A percentile compares a stretch with the other conserved stretches of the same genome.
These are phyloP conservation scores for Cynodonichthys magdalenae DNA, from an alignment of 2,797 vertebrate genomes.

Conservation along the genomic window DNA sequence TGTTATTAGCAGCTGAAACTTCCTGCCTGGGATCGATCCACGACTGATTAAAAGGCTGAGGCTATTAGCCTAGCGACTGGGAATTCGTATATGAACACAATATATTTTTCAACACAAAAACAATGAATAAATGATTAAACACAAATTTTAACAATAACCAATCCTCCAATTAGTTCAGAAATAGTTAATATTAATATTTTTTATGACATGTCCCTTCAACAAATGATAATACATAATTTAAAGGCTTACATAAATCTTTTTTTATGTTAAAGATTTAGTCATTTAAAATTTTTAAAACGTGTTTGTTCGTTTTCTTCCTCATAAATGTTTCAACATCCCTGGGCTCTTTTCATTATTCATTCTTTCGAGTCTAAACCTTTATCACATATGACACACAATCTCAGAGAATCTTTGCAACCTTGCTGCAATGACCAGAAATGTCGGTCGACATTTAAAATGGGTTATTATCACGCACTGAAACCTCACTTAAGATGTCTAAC, in stretches of 20 bases:
- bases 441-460: background rate
- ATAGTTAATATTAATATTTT: too few species aligned
- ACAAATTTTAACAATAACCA: background rate
- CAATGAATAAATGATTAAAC: background rate
- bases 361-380: slow-evolving; percentile 3
- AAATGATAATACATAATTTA: too few species aligned
- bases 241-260: too few species aligned
- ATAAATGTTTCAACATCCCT: background rate
- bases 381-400: background rate
- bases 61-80: too few species aligned
- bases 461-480: slow-evolving; percentile 19
- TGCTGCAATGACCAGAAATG: slow-evolving; percentile 23
- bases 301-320: background rate
- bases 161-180: background rate
- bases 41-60: too few species aligned
- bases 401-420: background rate
- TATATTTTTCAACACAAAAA: too few species aligned
- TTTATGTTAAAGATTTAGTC: too few species aligned
- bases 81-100: too few species aligned
- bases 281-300: too few species aligned
- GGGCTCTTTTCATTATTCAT: background rate
- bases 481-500: slow-evolving; percentile 16
- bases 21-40: too few species aligned
- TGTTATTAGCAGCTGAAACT: too few species aligned
- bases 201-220: too few species aligned